phyloP scores from a whole-genome alignment of 1,140 invertebrate species.

The Branchinecta lynchi region DNA sequence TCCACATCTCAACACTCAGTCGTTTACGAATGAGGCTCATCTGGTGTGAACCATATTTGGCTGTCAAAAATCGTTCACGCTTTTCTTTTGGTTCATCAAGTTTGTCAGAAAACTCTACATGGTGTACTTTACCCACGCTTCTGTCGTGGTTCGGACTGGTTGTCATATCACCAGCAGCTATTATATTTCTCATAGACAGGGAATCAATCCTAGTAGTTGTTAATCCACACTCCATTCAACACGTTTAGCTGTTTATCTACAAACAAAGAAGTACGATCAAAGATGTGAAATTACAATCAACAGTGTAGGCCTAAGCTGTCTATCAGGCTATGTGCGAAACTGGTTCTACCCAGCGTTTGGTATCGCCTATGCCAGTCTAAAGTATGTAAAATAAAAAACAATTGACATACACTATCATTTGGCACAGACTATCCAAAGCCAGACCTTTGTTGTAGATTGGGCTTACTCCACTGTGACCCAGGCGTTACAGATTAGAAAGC shows the following conservation, averaged over 20 bases:
- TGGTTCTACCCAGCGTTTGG: too few relatives aligned
- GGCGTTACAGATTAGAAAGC: too few relatives aligned
- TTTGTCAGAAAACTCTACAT: conserved; percentile 65
- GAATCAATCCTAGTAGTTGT: conserved; percentile 11
- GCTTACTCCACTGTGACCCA: too few relatives aligned
- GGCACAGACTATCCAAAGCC: too few relatives aligned
- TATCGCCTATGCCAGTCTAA: too few relatives aligned
- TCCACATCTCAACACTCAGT: conserved; percentile 90
- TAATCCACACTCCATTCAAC: not conserved
- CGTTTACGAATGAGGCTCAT: conserved; percentile 90
- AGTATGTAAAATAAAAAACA: too few relatives aligned
- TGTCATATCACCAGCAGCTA: conserved; percentile 16
- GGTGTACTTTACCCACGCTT: conserved; percentile 36
- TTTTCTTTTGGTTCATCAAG: conserved; percentile 71
- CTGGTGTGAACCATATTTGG: conserved; percentile 90
- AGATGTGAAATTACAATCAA: too few relatives aligned
- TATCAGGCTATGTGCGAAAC: too few relatives aligned
- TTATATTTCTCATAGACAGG: conserved; percentile 17
- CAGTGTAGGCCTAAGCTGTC: too few relatives aligned
- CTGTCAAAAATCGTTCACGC: conserved; percentile 83
- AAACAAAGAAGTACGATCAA: too few relatives aligned
- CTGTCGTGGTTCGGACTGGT: conserved; percentile 11
- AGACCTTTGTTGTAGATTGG: too few relatives aligned
- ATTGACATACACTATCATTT: too few relatives aligned
- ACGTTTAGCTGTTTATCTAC: not conserved